These are phyloP conservation scores for Cantharis nigra DNA, from an alignment of 2,888 invertebrate species.

Conservation along the genomic window DNA sequence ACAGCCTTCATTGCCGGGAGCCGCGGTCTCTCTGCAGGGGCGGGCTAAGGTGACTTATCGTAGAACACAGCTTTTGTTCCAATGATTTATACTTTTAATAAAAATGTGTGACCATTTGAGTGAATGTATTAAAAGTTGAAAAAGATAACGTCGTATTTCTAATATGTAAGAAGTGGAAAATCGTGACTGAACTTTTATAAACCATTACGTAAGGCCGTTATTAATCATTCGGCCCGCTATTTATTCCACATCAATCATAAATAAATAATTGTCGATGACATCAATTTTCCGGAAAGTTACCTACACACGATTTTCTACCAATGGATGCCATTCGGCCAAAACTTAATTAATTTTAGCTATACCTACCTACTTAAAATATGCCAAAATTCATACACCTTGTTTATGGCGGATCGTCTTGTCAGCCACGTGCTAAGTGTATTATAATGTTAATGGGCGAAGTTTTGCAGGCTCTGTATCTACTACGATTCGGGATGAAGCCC, in stretches of 20 bases:
- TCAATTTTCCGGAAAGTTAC: background rate
- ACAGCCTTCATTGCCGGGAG: constrained; percentile 65
- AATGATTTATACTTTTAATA: constrained; percentile 69
- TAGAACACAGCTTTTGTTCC: constrained; percentile 63
- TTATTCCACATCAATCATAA: background rate
- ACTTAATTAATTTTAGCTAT: constrained; percentile 7
- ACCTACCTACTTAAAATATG: constrained; percentile 19
- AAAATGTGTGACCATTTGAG: constrained; percentile 64
- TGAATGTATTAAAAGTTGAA: constrained; percentile 43
- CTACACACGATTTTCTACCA: background rate
- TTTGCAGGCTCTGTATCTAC: constrained; percentile 50
- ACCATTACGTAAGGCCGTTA: background rate
- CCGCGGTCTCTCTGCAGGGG: constrained; percentile 51
- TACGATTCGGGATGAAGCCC: constrained; percentile 44
- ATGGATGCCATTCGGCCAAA: background rate
- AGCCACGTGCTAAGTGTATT: constrained; percentile 55
- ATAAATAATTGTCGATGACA: background rate
- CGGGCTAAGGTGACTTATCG: constrained; percentile 59
- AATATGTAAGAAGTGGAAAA: constrained; percentile 32
- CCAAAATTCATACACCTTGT: constrained; percentile 39
- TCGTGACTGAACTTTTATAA: constrained; percentile 11
- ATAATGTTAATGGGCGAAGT: constrained; percentile 56
- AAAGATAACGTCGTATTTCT: constrained; percentile 35
- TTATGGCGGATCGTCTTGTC: constrained; percentile 43
- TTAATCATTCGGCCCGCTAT: background rate